Evolutionary conservation across 1,140 invertebrate species (phyloP).

Genomic region (Zaprionus taronus): DNA sequence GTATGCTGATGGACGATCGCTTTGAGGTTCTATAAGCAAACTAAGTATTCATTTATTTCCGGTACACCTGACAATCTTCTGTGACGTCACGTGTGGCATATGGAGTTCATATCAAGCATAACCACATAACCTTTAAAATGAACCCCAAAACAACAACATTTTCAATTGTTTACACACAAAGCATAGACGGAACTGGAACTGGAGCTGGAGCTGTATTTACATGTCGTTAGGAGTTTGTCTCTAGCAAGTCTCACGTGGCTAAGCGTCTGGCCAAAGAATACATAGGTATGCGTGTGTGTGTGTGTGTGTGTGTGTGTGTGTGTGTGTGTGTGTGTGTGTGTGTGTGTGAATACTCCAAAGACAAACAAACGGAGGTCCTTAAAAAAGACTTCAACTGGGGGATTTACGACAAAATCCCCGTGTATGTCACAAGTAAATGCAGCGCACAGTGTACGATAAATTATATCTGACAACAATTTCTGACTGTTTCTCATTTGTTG

Average conservation of each 20-base stretch:
- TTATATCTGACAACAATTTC: not conserved
- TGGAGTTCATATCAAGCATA: not conserved
- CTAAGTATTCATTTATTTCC: constrained; percentile 38
- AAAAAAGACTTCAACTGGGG: not conserved
- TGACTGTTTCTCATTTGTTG: too few species aligned
- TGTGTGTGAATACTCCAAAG: not conserved
- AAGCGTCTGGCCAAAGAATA: not conserved
- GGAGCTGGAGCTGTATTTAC: constrained; percentile 56
- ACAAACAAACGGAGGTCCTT: constrained; percentile 4
- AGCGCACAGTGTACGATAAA: not conserved
- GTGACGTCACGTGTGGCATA: not conserved
- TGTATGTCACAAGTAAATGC: not conserved
- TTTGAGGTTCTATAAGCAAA: constrained; percentile 24
- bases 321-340: not conserved
- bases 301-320: not conserved
- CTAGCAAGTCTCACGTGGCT: not conserved
- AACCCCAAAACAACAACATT: constrained; percentile 29
- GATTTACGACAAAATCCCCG: not conserved
- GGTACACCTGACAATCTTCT: not conserved
- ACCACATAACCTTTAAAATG: not conserved
- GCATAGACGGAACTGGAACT: constrained; percentile 32
- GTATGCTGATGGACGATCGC: not conserved
- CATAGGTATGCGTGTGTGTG: not conserved
- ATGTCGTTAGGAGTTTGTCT: constrained; percentile 55
- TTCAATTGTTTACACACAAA: constrained; percentile 58